Evolutionary conservation across 2,797 vertebrate species (phyloP).

Genomic region (Gambusia yucatana): DNA sequence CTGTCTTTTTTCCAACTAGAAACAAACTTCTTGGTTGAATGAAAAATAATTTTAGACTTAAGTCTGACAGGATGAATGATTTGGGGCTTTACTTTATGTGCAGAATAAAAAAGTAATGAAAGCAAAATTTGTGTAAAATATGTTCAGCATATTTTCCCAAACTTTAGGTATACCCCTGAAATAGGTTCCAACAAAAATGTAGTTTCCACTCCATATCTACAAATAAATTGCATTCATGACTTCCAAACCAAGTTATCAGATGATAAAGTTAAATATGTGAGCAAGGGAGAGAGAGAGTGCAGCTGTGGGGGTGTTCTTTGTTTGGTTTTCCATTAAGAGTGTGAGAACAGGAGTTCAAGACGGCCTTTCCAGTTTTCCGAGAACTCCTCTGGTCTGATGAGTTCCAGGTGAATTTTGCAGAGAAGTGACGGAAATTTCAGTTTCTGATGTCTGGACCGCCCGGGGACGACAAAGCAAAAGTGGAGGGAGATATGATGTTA

Average conservation of each 20-base stretch:
- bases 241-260: constrained; percentile 54
- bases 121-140: constrained; percentile 33
- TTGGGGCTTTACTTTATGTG: not conserved
- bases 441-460: constrained; percentile 52
- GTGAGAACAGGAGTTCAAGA: constrained; percentile 75
- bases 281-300: constrained; percentile 9
- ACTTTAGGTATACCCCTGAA: constrained; percentile 20
- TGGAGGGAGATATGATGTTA: constrained; percentile 51
- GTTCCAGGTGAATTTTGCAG: constrained; percentile 77
- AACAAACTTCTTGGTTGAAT: not conserved
- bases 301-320: constrained; percentile 52
- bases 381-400: constrained; percentile 76
- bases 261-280: constrained; percentile 33
- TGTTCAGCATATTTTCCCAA: constrained; percentile 60
- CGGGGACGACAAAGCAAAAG: constrained; percentile 30
- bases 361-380: constrained; percentile 79
- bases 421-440: constrained; percentile 72
- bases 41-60: not conserved
- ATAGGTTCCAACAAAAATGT: constrained; percentile 33
- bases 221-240: constrained; percentile 52
- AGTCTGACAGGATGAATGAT: not conserved
- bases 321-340: constrained; percentile 78
- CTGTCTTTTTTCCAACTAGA: not conserved
- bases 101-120: constrained; percentile 38
- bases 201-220: constrained; percentile 48